Percentiles rank a stretch among this genome's conserved stretches.
phyloP scores from a whole-genome alignment of 2,888 invertebrate species.

The Chymomyza amoena region DNA sequence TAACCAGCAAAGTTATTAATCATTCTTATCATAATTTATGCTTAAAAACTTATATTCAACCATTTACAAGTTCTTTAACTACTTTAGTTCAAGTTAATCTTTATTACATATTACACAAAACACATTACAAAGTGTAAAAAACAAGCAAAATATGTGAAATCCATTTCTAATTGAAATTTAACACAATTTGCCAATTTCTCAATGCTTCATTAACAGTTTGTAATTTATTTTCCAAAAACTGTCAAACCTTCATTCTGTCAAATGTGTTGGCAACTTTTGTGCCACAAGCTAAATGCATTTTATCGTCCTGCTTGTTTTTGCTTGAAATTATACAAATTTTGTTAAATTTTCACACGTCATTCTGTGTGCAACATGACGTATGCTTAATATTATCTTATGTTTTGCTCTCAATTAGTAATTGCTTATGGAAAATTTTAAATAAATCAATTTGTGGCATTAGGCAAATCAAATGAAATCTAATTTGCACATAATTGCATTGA shows the following conservation, averaged over 20 bases:
- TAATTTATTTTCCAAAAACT: not conserved
- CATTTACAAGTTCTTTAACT: too few species aligned
- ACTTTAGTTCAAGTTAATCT: too few species aligned
- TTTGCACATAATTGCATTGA: slow-evolving; percentile 60
- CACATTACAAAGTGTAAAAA: not conserved
- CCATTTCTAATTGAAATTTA: not conserved
- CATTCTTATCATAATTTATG: too few species aligned
- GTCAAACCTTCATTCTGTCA: not conserved
- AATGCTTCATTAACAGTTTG: not conserved
- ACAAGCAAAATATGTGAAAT: not conserved
- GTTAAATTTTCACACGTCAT: not conserved
- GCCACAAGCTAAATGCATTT: not conserved
- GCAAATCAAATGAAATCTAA: slow-evolving; percentile 58
- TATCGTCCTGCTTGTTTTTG: not conserved
- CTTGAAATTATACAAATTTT: not conserved
- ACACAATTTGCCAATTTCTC: not conserved
- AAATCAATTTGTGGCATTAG: not conserved
- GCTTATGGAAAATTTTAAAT: not conserved
- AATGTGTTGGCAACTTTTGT: not conserved
- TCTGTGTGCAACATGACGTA: not conserved
- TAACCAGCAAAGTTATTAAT: too few species aligned
- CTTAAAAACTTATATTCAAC: too few species aligned
- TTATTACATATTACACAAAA: too few species aligned
- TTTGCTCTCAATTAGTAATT: not conserved
- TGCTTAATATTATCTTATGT: not conserved